These are phyloP conservation scores for Philopedon plagiatum DNA, from an alignment of 2,888 invertebrate species.

Conservation along the genomic window DNA sequence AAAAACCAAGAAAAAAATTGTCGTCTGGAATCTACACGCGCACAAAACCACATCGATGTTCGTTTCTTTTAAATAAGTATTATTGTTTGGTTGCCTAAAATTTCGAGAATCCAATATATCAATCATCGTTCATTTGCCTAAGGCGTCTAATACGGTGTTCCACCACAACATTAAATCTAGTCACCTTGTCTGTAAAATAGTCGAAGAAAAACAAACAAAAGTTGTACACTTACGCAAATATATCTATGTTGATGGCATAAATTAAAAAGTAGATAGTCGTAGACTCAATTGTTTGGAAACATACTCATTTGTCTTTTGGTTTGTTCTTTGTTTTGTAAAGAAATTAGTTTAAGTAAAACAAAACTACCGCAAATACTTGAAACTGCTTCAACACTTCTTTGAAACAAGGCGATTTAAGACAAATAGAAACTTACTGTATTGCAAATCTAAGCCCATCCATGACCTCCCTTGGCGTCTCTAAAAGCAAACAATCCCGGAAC, in stretches of 20 bases:
- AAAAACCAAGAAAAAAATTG: too few relatives aligned
- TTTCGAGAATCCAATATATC: background rate
- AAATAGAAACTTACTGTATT: slow-evolving; percentile 52
- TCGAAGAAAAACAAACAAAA: background rate
- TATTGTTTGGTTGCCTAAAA: too few relatives aligned
- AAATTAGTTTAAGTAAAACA: background rate
- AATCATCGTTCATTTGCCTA: background rate
- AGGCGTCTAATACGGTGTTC: background rate
- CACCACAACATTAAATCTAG: background rate
- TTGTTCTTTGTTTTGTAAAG: too few relatives aligned
- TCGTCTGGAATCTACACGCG: too few relatives aligned
- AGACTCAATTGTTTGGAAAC: too few relatives aligned
- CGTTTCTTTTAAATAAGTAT: too few relatives aligned
- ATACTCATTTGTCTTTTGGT: too few relatives aligned
- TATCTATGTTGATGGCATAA: background rate
- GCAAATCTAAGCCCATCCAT: slow-evolving; percentile 54
- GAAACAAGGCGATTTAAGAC: background rate
- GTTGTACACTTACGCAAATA: background rate
- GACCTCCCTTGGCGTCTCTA: slow-evolving; percentile 26
- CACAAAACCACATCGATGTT: too few relatives aligned
- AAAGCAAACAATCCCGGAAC: slow-evolving; percentile 10
- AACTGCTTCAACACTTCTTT: too few relatives aligned
- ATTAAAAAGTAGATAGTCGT: background rate
- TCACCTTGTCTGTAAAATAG: background rate
- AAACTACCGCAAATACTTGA: background rate